These are phyloP conservation scores for Microcaecilia unicolor DNA, from an alignment of 2,797 vertebrate genomes.

Conservation along the genomic window DNA sequence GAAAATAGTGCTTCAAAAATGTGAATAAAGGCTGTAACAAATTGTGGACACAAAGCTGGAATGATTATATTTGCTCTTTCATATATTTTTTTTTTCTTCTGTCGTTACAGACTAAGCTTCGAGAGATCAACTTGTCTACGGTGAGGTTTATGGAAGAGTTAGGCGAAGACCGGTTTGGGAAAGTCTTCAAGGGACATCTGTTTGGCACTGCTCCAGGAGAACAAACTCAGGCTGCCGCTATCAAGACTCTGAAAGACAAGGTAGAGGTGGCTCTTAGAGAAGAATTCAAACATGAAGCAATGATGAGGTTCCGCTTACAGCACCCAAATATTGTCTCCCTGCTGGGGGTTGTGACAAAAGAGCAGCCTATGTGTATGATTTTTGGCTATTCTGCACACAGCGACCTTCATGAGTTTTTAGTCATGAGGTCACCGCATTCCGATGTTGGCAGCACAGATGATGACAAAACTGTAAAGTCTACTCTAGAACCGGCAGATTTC, in stretches of 20 bases:
- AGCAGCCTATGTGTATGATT: conserved; percentile 89
- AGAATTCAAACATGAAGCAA: conserved; percentile 87
- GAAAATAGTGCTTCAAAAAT: too few relatives aligned
- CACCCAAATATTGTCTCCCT: conserved; percentile 85
- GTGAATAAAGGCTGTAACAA: too few relatives aligned
- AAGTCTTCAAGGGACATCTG: conserved; percentile 91
- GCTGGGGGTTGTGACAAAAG: conserved; percentile 83
- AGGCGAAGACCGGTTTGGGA: conserved; percentile 92
- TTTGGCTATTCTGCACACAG: conserved; percentile 82
- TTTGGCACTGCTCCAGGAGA: conserved; percentile 78
- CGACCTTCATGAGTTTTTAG: conserved; percentile 89
- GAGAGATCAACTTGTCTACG: conserved; percentile 83
- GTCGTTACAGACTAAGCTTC: conserved; percentile 69
- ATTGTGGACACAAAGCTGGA: too few relatives aligned
- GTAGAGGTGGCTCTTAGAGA: conserved; percentile 75
- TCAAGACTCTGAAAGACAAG: conserved; percentile 93
- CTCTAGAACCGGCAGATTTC: conserved; percentile 85
- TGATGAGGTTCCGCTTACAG: conserved; percentile 76
- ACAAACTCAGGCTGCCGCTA: conserved; percentile 82
- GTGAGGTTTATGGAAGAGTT: conserved; percentile 92
- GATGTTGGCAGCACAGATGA: conserved; percentile 91
- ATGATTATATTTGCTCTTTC: too few relatives aligned
- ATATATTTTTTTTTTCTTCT: background rate
- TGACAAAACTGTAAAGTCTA: conserved; percentile 83
- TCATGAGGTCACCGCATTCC: conserved; percentile 89